phyloP scores from a whole-genome alignment of 2,113 vertebrate species.

The Beaufortia kweichowensis region DNA sequence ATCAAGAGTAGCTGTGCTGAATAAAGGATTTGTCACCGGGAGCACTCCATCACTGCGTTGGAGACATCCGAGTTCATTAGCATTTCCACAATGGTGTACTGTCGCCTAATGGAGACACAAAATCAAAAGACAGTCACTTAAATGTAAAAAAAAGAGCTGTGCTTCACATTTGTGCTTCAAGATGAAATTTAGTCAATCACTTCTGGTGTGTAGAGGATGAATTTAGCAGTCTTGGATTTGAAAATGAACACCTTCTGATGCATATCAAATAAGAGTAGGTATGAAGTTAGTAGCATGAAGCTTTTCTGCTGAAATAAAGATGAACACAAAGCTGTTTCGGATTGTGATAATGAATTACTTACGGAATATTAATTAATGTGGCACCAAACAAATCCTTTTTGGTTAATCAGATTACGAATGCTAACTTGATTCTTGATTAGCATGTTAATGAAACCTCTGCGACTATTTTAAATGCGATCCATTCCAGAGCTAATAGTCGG shows the following conservation, averaged over 20 bases:
- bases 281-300: not conserved
- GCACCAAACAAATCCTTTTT: constrained; percentile 55
- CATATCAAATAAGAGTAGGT: not conserved
- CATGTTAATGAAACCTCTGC: constrained; percentile 69
- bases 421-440: constrained; percentile 72
- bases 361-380: constrained; percentile 65
- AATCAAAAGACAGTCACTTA: constrained; percentile 22
- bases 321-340: constrained; percentile 40
- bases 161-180: constrained; percentile 3
- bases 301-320: too few relatives aligned
- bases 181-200: not conserved
- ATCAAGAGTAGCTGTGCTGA: constrained; percentile 10
- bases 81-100: constrained; percentile 42
- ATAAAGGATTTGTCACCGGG: constrained; percentile 15
- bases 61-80: constrained; percentile 37
- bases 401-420: constrained; percentile 73
- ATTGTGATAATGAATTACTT: constrained; percentile 63
- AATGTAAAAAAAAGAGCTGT: not conserved
- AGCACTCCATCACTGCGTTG: constrained; percentile 20
- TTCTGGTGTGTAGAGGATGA: not conserved
- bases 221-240: not conserved
- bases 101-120: constrained; percentile 1
- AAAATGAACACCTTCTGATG: not conserved
- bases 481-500: constrained; percentile 65
- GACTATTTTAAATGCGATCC: constrained; percentile 62